These are phyloP conservation scores for Popillia japonica DNA, from an alignment of 1,140 invertebrate species.

Conservation along the genomic window DNA sequence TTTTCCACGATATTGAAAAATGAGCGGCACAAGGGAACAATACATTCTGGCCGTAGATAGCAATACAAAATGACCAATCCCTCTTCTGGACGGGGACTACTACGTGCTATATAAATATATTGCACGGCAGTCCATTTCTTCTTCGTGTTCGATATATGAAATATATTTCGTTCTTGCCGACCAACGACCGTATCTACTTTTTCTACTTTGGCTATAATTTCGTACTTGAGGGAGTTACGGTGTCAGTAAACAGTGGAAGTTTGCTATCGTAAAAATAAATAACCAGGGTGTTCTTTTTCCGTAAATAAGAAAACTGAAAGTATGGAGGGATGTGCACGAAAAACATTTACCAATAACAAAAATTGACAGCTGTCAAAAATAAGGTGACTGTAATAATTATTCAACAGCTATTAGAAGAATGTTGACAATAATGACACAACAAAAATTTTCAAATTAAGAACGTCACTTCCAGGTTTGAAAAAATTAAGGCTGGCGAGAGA, in stretches of 20 bases:
- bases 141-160: conserved; percentile 19
- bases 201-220: conserved; percentile 15
- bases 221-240: conserved; percentile 12
- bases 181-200: conserved; percentile 25
- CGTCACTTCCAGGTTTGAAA: too few relatives aligned
- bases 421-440: too few relatives aligned
- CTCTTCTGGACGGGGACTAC: not conserved
- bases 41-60: conserved; percentile 52
- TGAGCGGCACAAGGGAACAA: conserved; percentile 54
- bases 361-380: too few relatives aligned
- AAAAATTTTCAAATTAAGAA: too few relatives aligned
- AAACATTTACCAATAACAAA: too few relatives aligned
- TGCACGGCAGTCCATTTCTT: conserved; percentile 14
- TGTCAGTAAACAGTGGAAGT: conserved; percentile 17
- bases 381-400: too few relatives aligned
- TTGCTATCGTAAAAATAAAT: conserved; percentile 20
- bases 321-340: too few relatives aligned
- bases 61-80: conserved; percentile 39
- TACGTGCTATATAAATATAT: conserved; percentile 33
- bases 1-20: conserved; percentile 57
- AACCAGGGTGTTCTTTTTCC: not conserved
- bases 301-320: too few relatives aligned
- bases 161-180: conserved; percentile 29
- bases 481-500: too few relatives aligned
- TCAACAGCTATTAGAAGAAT: too few relatives aligned